A percentile compares a stretch with the other conserved stretches of the same genome.
phyloP scores from a whole-genome alignment of 2,888 invertebrate genomes.

The Emmelina monodactyla region DNA sequence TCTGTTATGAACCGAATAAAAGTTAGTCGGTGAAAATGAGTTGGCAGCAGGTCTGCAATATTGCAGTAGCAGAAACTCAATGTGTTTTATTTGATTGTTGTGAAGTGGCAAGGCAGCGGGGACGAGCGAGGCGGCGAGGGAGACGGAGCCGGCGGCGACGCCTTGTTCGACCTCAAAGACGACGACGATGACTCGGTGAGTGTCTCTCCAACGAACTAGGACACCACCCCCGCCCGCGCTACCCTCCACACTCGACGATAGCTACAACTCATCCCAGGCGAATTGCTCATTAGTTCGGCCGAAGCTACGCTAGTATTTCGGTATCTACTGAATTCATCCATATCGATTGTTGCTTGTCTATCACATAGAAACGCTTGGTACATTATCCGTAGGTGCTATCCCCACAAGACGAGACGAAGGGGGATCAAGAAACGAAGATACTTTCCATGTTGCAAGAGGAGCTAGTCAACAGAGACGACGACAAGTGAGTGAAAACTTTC shows the following conservation, averaged over 20 bases:
- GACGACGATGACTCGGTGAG: conserved; percentile 77
- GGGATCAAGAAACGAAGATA: conserved; percentile 78
- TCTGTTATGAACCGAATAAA: no score
- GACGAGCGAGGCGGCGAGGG: conserved; percentile 36
- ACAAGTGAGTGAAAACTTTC: conserved; percentile 71
- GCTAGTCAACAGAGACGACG: conserved; percentile 83
- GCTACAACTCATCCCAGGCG: conserved; percentile 21
- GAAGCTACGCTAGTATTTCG: background rate
- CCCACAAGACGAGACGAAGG: conserved; percentile 56
- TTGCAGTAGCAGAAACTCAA: background rate
- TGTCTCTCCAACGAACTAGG: conserved; percentile 29
- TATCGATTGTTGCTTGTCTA: conserved; percentile 18
- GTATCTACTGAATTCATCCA: background rate
- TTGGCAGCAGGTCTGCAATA: no score
- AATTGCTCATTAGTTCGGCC: conserved; percentile 18
- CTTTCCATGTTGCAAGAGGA: conserved; percentile 79
- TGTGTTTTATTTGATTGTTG: background rate
- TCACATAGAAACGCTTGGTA: conserved; percentile 49
- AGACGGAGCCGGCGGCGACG: conserved; percentile 38
- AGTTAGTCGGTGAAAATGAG: no score
- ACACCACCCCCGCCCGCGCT: conserved; percentile 35
- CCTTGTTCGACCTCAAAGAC: conserved; percentile 60
- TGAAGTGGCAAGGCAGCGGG: conserved; percentile 43
- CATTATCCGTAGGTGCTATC: conserved; percentile 57
- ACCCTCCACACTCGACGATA: conserved; percentile 27